phyloP scores from a whole-genome alignment of 2,113 vertebrate genomes.

The Trochalopteron elliotii region DNA sequence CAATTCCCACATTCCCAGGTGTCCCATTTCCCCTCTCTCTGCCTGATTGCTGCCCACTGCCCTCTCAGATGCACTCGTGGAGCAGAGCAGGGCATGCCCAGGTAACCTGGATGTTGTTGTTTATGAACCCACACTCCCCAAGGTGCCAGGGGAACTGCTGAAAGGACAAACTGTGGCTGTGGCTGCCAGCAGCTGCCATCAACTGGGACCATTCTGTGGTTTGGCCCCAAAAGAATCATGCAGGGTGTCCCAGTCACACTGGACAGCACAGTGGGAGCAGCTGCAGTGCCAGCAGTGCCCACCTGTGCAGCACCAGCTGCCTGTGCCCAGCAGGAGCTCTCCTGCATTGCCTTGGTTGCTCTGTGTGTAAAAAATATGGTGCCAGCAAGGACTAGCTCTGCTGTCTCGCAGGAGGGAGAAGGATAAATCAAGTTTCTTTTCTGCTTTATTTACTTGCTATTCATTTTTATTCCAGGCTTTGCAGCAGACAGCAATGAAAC shows the following conservation, averaged over 20 bases:
- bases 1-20: background rate
- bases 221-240: background rate
- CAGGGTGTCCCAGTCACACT: accelerated
- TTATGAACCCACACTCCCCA: background rate
- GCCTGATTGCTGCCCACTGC: background rate
- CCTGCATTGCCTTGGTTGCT: background rate
- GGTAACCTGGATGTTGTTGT: no score
- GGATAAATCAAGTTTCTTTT: constrained; percentile 47
- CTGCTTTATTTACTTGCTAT: constrained; percentile 51
- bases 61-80: accelerated
- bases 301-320: background rate
- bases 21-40: background rate
- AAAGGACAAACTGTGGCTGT: background rate
- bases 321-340: background rate
- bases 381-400: background rate
- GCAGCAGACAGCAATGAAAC: constrained; percentile 27
- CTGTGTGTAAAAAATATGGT: background rate
- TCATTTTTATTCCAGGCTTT: constrained; percentile 34
- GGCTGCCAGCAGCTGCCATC: background rate
- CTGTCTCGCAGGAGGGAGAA: background rate
- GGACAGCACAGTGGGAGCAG: background rate
- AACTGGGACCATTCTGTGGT: background rate
- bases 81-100: background rate
- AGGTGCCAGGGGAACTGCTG: background rate
- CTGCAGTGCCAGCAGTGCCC: background rate